phyloP scores from a whole-genome alignment of 1,140 invertebrate genomes.

The Penaeus indicus region DNA sequence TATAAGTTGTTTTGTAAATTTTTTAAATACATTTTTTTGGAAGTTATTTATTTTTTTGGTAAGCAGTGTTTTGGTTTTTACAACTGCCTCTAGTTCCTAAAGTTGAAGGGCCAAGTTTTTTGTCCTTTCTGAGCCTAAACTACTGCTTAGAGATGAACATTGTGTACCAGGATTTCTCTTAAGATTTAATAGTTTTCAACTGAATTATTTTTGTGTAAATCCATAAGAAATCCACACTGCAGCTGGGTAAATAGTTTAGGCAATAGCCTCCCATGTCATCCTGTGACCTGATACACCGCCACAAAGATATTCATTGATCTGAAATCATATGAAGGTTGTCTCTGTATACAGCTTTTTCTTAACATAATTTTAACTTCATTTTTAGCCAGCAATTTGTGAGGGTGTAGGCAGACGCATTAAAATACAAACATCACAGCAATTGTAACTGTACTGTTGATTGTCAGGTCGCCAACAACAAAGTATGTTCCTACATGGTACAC shows the following conservation, averaged over 20 bases:
- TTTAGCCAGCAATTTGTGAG: slow-evolving; percentile 57
- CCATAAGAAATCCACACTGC: slow-evolving; percentile 44
- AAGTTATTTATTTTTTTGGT: slow-evolving; percentile 15
- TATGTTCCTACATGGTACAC: slow-evolving; percentile 64
- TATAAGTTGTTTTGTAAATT: no score
- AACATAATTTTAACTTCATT: slow-evolving; percentile 51
- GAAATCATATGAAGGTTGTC: slow-evolving; percentile 49
- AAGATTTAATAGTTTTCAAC: slow-evolving; percentile 33
- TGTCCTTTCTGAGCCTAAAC: no score
- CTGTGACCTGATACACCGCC: slow-evolving; percentile 62
- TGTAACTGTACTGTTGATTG: slow-evolving; percentile 59
- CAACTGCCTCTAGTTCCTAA: slow-evolving; percentile 52
- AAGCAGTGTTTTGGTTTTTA: background rate
- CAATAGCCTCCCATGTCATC: slow-evolving; percentile 32
- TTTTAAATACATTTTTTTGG: slow-evolving; percentile 1
- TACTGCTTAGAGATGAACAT: background rate
- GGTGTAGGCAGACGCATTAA: slow-evolving; percentile 58
- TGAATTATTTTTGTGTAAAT: slow-evolving; percentile 37
- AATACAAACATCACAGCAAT: slow-evolving; percentile 60
- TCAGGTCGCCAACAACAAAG: slow-evolving; percentile 64
- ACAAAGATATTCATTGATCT: slow-evolving; percentile 54
- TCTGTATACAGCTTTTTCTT: slow-evolving; percentile 47
- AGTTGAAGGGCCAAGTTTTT: slow-evolving; percentile 37
- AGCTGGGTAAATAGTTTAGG: slow-evolving; percentile 53
- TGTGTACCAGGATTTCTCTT: slow-evolving; percentile 34